A percentile compares a stretch with the other conserved stretches of the same genome.
These are phyloP conservation scores for Scaeva pyrastri DNA, from an alignment of 2,888 invertebrate genomes.

Conservation along the genomic window DNA sequence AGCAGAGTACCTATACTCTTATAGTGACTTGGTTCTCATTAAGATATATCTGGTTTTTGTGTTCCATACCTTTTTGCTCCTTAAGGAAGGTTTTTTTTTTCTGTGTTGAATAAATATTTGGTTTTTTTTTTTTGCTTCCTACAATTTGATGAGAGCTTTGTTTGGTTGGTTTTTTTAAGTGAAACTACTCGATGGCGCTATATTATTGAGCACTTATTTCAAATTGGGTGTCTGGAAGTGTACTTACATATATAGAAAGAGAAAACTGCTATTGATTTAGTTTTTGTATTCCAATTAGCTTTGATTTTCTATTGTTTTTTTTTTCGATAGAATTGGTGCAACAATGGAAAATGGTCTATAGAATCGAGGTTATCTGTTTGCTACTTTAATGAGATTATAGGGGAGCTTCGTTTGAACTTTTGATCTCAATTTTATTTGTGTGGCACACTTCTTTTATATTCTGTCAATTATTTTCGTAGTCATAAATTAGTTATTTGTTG, in stretches of 20 bases:
- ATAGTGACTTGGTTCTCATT: constrained; percentile 65
- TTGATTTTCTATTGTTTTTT: background rate
- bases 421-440: background rate
- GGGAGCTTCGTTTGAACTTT: background rate
- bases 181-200: constrained; percentile 69
- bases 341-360: background rate
- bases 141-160: constrained; percentile 57
- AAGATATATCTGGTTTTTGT: constrained; percentile 64
- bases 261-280: constrained; percentile 23
- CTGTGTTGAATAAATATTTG: constrained; percentile 28
- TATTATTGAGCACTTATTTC: constrained; percentile 61
- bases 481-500: background rate
- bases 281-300: constrained; percentile 17
- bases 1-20: too few species aligned
- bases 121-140: constrained; percentile 5
- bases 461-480: background rate
- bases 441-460: background rate
- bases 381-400: constrained; percentile 2
- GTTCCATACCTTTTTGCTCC: constrained; percentile 14
- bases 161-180: constrained; percentile 17
- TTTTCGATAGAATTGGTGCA: background rate
- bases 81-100: constrained; percentile 30
- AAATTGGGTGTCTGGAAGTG: constrained; percentile 57
- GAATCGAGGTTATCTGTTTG: background rate
- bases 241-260: constrained; percentile 3